Evolutionary conservation across 2,113 vertebrate species (phyloP).

Genomic region (Seriola rivoliana): DNA sequence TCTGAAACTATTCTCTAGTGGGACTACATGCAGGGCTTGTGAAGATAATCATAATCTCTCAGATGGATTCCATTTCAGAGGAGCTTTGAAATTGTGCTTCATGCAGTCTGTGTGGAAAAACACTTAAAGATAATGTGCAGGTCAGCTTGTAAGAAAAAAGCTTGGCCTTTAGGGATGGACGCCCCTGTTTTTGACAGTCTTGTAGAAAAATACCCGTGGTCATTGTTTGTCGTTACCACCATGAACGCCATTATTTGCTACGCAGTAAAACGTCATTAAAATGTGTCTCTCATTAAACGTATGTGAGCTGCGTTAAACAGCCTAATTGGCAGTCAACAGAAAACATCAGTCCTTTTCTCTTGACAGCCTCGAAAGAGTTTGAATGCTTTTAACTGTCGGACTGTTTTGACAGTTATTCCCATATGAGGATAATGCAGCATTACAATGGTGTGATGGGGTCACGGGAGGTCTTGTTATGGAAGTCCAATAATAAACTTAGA

Average conservation of each 20-base stretch:
- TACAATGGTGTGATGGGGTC: neutral
- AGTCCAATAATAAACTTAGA: slow-evolving; percentile 15
- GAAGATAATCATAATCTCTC: slow-evolving; percentile 30
- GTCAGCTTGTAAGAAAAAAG: neutral
- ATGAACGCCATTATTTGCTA: neutral
- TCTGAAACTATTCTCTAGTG: slow-evolving; percentile 22
- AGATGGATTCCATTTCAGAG: slow-evolving; percentile 22
- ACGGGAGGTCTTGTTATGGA: neutral
- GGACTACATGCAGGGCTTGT: slow-evolving; percentile 10
- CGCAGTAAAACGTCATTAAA: neutral
- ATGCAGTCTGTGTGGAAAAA: slow-evolving; percentile 2
- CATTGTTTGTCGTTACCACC: neutral
- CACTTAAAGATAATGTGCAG: slow-evolving; percentile 10
- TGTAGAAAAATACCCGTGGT: neutral
- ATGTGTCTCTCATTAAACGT: neutral
- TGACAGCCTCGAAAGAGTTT: slow-evolving; percentile 1
- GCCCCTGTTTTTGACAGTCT: neutral
- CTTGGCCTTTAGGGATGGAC: neutral
- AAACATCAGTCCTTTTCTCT: slow-evolving; percentile 19
- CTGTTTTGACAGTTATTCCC: slow-evolving; percentile 51
- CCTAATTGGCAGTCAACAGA: slow-evolving; percentile 1
- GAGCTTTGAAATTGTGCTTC: slow-evolving; percentile 23
- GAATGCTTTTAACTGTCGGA: slow-evolving; percentile 16
- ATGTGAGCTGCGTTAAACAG: neutral
- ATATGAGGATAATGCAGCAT: neutral